Base-by-base conservation (phyloP, 2,113 vertebrate species). In the Gymnorhina tibicen region DNA sequence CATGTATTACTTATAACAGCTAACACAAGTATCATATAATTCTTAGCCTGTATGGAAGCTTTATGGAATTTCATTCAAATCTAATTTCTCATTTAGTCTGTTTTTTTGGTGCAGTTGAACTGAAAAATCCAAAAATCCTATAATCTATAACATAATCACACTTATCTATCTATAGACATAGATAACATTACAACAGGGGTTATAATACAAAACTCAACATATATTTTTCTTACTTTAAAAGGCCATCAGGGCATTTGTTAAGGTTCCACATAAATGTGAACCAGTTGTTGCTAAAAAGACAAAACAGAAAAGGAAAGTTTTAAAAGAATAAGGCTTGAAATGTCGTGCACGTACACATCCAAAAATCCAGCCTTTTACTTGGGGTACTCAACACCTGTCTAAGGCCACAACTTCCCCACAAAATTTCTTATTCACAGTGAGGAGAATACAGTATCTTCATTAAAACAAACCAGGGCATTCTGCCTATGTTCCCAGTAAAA, bases 311-410 rank as follows among this genome's bases (percentile, higher is more conserved):
- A 89, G 42, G 42, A 60, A 90, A 50, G 35, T 67, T 96, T 94
- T 66, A 79, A 91, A 91, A 86, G 55, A 66, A n/a, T 73, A 94
- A 90, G 64, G 69, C 85, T 64, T 52, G 72, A 92, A 93, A 91
- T 73, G 26, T 70, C 63, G 50, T 35, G 49, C 35, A 86, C 63
- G 35, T 62, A 42, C 24, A 56, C 16, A 80, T 44, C 19, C 13
- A 39, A 75, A 88, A 87, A 75, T 32, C 47, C 73, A 64, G 19
- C 52, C 37, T 90, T 78, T 62, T 50, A 32, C 41, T 30, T 60
- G n/a, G 75, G 42, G 13, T 67, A 79, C 12, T 62, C 35, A 39
- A 70, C 26, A 81, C 8, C 35, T 77, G 32, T 88, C 13, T 49
- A 93, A 80, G 50, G 72, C 82, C 55, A 67, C 47, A 87, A 32